Percentiles rank a stretch among this genome's conserved stretches.
Conservation (phyloP, 2,797 vertebrate genomes). For the Picus viridis region DNA sequence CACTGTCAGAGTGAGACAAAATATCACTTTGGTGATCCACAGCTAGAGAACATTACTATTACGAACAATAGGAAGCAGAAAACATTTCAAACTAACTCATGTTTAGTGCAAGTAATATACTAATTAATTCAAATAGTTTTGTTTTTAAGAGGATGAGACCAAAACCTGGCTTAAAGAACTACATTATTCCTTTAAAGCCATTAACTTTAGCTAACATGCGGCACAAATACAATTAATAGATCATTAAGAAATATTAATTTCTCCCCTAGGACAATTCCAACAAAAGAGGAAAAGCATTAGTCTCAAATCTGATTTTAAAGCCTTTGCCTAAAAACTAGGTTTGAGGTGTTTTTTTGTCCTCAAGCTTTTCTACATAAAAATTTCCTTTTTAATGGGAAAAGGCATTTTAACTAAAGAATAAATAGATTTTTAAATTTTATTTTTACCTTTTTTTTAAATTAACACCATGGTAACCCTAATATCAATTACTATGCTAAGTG, state of each 20-base stretch:
- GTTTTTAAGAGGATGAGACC: neutral
- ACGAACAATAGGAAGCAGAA: neutral
- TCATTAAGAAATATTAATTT: neutral
- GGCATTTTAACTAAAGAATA: neutral
- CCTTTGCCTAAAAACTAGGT: neutral
- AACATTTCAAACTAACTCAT: neutral
- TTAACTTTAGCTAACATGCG: neutral
- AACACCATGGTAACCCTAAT: neutral
- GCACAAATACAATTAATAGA: neutral
- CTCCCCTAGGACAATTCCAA: neutral
- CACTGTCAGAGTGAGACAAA: neutral
- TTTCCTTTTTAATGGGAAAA: neutral
- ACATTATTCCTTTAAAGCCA: neutral
- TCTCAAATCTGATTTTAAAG: neutral
- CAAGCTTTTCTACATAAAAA: neutral
- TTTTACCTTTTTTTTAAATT: neutral
- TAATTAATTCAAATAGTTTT: neutral
- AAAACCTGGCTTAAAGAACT: neutral
- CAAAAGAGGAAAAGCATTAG: neutral
- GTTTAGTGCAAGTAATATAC: neutral
- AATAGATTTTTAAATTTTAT: too few relatives aligned
- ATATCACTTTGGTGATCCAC: neutral
- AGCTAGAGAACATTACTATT: neutral
- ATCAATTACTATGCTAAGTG: too few relatives aligned
- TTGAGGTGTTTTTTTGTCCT: rapidly evolving